Evolutionary conservation across 2,888 invertebrate genomes (phyloP).

Genomic region (Diaprepes abbreviatus): DNA sequence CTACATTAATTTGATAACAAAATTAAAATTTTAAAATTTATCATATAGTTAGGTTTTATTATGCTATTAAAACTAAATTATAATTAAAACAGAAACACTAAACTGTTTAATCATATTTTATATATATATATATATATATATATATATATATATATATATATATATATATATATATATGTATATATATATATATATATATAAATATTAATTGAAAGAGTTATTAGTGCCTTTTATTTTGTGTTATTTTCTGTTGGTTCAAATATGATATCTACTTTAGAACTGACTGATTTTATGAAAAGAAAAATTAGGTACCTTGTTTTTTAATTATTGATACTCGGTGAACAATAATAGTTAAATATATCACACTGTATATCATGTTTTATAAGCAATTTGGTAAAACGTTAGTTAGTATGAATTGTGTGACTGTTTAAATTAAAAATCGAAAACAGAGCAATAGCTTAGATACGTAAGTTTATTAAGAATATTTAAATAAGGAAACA

Average conservation of each 20-base stretch:
- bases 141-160: no score
- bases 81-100: no score
- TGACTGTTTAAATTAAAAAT: slow-evolving; percentile 23
- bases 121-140: no score
- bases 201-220: no score
- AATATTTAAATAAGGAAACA: slow-evolving; percentile 21
- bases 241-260: no score
- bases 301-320: neutral
- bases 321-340: neutral
- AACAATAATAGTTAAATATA: slow-evolving; percentile 12
- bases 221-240: no score
- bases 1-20: neutral
- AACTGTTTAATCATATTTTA: no score
- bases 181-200: no score
- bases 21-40: no score
- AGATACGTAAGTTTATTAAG: slow-evolving; percentile 29
- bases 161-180: no score
- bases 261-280: neutral
- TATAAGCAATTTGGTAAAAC: slow-evolving; percentile 32
- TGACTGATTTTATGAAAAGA: neutral
- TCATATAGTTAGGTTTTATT: no score
- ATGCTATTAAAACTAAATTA: no score
- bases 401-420: slow-evolving; percentile 23
- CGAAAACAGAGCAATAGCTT: slow-evolving; percentile 35
- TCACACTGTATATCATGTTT: slow-evolving; percentile 32